Percentiles rank a stretch among this genome's conserved stretches.
These are phyloP conservation scores for Acanthosepion lycidas DNA, from an alignment of 2,888 invertebrate species.

Conservation along the genomic window DNA sequence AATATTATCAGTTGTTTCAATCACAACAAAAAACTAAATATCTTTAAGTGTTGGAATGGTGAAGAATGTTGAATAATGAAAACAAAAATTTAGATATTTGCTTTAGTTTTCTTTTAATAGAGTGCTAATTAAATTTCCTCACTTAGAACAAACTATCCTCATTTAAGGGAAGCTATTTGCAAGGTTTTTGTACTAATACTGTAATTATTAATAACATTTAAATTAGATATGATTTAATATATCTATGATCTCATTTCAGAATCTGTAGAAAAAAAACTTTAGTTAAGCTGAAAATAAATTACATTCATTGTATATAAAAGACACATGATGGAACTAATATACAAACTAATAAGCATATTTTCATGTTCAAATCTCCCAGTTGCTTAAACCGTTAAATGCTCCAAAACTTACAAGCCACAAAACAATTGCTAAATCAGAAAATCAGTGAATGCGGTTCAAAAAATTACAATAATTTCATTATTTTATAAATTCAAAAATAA, in stretches of 20 bases:
- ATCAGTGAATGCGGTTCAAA: no score
- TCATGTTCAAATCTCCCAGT: not conserved
- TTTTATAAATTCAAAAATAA: no score
- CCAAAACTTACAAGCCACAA: not conserved
- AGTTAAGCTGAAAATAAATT: not conserved
- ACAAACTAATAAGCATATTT: not conserved
- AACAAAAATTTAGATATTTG: no score
- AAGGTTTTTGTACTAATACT: not conserved
- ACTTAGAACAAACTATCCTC: not conserved
- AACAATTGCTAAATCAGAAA: not conserved
- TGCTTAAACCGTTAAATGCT: not conserved
- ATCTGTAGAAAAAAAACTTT: not conserved
- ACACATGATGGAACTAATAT: not conserved
- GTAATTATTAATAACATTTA: not conserved
- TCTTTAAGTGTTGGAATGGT: not conserved
- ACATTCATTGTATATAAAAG: not conserved
- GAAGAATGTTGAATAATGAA: no score
- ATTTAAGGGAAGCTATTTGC: not conserved
- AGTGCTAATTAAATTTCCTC: no score
- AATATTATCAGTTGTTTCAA: not conserved
- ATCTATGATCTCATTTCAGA: not conserved
- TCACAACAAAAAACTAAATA: not conserved
- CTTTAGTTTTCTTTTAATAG: no score
- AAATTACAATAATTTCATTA: no score
- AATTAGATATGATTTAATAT: not conserved